Evolutionary conservation across 2,888 invertebrate species (phyloP).

Genomic region (Mermis nigrescens): DNA sequence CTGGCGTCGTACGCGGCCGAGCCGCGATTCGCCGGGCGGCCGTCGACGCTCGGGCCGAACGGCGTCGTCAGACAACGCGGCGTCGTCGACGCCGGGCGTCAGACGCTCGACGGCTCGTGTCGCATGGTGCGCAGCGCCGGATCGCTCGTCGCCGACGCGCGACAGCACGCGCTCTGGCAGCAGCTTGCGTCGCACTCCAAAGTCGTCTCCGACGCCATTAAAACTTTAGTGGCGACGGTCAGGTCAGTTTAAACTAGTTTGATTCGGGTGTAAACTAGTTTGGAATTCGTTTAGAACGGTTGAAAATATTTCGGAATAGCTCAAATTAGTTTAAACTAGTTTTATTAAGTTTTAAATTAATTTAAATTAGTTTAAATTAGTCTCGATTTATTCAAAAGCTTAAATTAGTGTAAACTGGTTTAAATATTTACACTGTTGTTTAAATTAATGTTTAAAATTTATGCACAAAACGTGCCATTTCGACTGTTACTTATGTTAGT

Average conservation of each 20-base stretch:
- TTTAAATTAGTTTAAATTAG: not conserved
- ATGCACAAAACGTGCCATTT: no score
- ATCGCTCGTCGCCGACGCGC: slow-evolving; percentile 63
- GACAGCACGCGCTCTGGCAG: slow-evolving; percentile 84
- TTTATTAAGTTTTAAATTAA: no score
- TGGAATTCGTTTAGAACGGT: no score
- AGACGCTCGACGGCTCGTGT: slow-evolving; percentile 62
- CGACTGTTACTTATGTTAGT: no score
- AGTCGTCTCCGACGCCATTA: slow-evolving; percentile 85
- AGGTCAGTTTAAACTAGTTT: slow-evolving; percentile 40
- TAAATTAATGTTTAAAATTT: no score
- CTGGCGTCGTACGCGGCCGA: slow-evolving; percentile 78
- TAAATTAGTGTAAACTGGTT: not conserved
- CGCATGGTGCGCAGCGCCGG: slow-evolving; percentile 76
- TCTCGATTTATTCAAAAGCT: not conserved
- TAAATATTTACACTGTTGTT: no score
- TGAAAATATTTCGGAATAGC: no score
- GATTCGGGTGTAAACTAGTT: not conserved
- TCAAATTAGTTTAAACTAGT: no score
- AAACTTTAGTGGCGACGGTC: slow-evolving; percentile 72
- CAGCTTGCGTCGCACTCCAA: slow-evolving; percentile 77
- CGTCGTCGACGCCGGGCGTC: slow-evolving; percentile 57
- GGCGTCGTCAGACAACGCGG: slow-evolving; percentile 67
- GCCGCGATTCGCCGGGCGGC: slow-evolving; percentile 75
- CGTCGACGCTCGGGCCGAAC: slow-evolving; percentile 67